Conservation (phyloP, 2,113 vertebrate genomes). For the Tor tambroides region DNA sequence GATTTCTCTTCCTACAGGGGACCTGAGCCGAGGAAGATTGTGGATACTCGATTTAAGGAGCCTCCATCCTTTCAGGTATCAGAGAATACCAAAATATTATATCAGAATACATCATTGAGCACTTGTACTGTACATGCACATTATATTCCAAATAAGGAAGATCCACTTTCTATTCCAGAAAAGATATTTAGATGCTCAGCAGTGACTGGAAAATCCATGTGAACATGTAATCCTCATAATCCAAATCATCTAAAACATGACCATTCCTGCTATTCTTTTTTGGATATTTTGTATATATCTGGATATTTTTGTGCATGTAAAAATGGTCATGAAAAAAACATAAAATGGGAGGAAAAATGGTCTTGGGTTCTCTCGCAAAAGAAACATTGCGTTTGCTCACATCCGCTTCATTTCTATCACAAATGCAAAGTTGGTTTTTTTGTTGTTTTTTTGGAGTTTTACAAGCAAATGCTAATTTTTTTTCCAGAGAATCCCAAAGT, state of each 20-base stretch:
- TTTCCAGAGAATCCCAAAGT: too few species aligned
- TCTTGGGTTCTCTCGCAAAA: too few species aligned
- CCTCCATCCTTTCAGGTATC: slow-evolving; percentile 92
- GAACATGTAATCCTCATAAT: neutral
- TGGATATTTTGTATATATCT: neutral
- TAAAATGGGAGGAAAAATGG: too few species aligned
- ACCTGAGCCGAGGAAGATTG: slow-evolving; percentile 66
- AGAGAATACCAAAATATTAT: neutral
- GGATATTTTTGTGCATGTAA: neutral
- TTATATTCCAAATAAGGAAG: neutral
- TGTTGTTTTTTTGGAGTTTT: too few species aligned
- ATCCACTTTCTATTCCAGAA: neutral
- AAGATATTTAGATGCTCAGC: neutral
- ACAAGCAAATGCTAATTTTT: too few species aligned
- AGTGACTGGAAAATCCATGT: neutral
- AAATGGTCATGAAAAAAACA: neutral
- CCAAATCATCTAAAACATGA: neutral
- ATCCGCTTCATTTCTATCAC: too few species aligned
- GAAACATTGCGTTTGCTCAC: neutral
- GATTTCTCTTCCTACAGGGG: slow-evolving; percentile 78
- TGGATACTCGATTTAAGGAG: slow-evolving; percentile 83
- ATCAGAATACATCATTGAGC: neutral
- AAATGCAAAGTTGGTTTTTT: too few species aligned
- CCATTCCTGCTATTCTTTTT: neutral
- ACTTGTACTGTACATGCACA: neutral